Base-by-base conservation (phyloP, 2,888 invertebrate species). In the Metellina segmentata region DNA sequence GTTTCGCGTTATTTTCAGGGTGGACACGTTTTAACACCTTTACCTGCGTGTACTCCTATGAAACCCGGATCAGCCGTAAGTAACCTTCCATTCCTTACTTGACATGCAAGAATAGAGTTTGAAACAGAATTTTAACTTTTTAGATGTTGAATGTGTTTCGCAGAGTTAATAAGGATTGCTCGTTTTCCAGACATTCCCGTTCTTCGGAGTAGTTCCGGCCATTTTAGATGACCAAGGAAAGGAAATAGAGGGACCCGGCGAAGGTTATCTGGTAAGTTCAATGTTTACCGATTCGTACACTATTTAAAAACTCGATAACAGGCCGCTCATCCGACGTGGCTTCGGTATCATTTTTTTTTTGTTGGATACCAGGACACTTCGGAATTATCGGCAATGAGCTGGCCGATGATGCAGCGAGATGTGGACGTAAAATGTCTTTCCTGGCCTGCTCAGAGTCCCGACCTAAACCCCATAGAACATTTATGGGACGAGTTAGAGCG, bases 31-130 rank as follows among this genome's bases (percentile, higher is more conserved):
- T 96, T 99, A 81, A 98, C 99, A 69, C 98, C 99, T 61, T 95
- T 99, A 81, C 99, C 99, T 0, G 99, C 98, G 34, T 98, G 98
- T 34, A 98, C 98, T 0, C 98, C 98, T 16, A 98, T 98, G 97
- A 99, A 99, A 95, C 99, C 99, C 0, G 99, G 99, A 92, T 97
- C 99, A 90, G 99, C 99, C 93, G 98, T 98, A 96, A 96, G 97
- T 96, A 13, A 34, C 6, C 7, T 9, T 61, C 11, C 13, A 13
- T 9, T 61, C 61, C 61, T 61, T 16, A 61, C 61, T 11, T 13
- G 61, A 61, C 1, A 61, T 13, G 11, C 9, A 1, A 13, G 13
- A 61, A 61, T 61, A 13, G 13, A 4, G 1, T 13, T 13, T 13
- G 6, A 5, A 5, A 61, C 11, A 6, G 13, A 61, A 61, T 4